Evolutionary conservation across 2,113 vertebrate species (phyloP).

Genomic region (Poicephalus gulielmi): DNA sequence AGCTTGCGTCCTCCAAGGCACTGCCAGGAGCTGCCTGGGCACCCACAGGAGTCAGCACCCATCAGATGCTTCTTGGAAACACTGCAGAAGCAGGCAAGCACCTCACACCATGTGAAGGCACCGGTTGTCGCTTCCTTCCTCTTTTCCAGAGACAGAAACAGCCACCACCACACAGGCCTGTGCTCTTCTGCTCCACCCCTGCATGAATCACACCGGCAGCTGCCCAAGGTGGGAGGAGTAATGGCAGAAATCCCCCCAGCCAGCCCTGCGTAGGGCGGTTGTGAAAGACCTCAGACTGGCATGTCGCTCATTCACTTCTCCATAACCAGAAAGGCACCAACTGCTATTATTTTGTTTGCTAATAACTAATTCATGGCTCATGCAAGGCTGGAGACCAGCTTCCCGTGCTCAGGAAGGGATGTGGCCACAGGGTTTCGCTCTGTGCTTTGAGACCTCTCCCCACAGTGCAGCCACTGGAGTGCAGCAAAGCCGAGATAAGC

Average conservation of each 20-base stretch:
- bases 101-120: neutral
- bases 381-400: neutral
- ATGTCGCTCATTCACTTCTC: neutral
- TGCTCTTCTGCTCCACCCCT: neutral
- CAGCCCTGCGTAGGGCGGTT: accelerated
- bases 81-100: accelerated
- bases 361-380: neutral
- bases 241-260: neutral
- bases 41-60: accelerated
- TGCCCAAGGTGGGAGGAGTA: neutral
- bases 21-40: accelerated
- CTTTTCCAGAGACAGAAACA: slow-evolving; percentile 55
- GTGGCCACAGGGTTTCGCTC: neutral
- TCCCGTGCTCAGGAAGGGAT: accelerated
- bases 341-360: neutral
- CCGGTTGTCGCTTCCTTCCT: slow-evolving; percentile 62
- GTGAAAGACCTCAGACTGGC: neutral
- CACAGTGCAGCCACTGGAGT: neutral
- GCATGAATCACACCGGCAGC: neutral
- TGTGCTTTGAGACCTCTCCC: neutral
- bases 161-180: neutral
- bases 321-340: neutral
- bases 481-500: too few relatives aligned
- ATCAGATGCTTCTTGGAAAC: neutral
- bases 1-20: accelerated